These are phyloP conservation scores for Apomyelois bistriatella DNA, from an alignment of 2,888 invertebrate genomes.

Conservation along the genomic window DNA sequence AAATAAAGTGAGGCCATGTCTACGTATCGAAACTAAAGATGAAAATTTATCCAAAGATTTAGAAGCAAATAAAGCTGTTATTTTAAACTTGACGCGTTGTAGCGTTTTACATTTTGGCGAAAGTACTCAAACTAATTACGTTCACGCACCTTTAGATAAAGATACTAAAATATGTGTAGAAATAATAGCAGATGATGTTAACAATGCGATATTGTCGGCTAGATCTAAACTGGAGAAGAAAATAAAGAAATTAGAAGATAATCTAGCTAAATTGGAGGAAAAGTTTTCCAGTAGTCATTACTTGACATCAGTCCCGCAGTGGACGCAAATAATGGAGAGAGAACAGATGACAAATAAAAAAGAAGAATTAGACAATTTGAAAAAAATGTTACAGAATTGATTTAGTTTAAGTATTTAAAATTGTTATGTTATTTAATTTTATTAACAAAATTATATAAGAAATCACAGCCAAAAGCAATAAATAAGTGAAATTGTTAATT, in stretches of 20 bases:
- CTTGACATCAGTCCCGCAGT: slow-evolving; percentile 37
- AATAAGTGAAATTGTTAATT: background rate
- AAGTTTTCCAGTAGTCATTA: slow-evolving; percentile 44
- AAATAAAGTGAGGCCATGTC: slow-evolving; percentile 65
- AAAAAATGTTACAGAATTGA: background rate
- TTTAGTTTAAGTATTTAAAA: background rate
- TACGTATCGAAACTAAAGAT: slow-evolving; percentile 43
- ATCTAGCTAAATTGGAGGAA: slow-evolving; percentile 45
- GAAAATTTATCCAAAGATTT: slow-evolving; percentile 41
- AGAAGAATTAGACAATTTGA: slow-evolving; percentile 41
- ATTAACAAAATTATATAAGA: slow-evolving; percentile 19
- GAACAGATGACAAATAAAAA: slow-evolving; percentile 47
- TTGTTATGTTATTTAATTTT: slow-evolving; percentile 27
- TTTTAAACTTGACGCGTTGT: slow-evolving; percentile 50
- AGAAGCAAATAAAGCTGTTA: slow-evolving; percentile 41
- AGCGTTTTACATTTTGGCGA: slow-evolving; percentile 35
- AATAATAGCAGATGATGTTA: slow-evolving; percentile 43
- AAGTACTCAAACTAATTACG: slow-evolving; percentile 34
- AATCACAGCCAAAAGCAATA: background rate
- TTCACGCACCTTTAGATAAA: slow-evolving; percentile 43
- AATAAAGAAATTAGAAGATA: slow-evolving; percentile 49
- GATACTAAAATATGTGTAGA: slow-evolving; percentile 53
- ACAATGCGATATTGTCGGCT: slow-evolving; percentile 41
- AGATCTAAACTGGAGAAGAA: slow-evolving; percentile 47
- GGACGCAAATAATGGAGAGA: slow-evolving; percentile 40